phyloP scores from a whole-genome alignment of 1,140 invertebrate species.

The Drosophila fuyamai region DNA sequence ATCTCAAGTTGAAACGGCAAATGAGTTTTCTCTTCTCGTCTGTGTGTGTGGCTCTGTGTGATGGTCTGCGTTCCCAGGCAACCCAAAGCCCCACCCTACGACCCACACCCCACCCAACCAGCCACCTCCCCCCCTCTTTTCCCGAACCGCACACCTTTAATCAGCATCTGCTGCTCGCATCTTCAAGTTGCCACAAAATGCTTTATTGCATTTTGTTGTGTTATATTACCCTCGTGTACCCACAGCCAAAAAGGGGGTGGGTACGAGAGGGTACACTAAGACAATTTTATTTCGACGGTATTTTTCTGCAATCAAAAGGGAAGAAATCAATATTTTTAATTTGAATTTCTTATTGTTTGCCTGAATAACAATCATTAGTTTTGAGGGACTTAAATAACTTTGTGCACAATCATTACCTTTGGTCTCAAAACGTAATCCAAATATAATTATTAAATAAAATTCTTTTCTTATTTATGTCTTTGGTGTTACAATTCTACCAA shows the following conservation, averaged over 20 bases:
- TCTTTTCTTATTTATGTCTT: no score
- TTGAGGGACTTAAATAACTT: no score
- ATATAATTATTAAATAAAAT: no score
- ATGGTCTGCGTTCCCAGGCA: conserved; percentile 16
- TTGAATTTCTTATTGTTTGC: no score
- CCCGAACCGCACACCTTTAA: conserved; percentile 78
- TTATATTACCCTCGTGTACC: conserved; percentile 80
- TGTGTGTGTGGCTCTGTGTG: conserved; percentile 27
- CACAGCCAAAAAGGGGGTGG: conserved; percentile 15
- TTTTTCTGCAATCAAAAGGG: no score
- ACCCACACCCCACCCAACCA: conserved; percentile 5
- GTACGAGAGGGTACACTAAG: conserved; percentile 1
- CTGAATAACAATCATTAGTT: no score
- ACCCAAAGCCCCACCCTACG: conserved; percentile 7
- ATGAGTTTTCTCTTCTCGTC: conserved; percentile 70
- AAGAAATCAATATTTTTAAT: no score
- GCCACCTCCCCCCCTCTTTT: conserved; percentile 20
- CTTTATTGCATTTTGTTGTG: conserved; percentile 83
- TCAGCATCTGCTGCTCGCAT: conserved; percentile 82
- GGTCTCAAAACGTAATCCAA: no score
- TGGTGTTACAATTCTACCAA: no score
- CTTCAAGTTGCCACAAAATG: conserved; percentile 83
- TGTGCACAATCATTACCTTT: no score
- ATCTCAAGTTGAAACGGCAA: conserved; percentile 60
- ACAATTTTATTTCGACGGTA: neutral